phyloP scores from a whole-genome alignment of 2,113 vertebrate species.

The Actenoides lindsayi region DNA sequence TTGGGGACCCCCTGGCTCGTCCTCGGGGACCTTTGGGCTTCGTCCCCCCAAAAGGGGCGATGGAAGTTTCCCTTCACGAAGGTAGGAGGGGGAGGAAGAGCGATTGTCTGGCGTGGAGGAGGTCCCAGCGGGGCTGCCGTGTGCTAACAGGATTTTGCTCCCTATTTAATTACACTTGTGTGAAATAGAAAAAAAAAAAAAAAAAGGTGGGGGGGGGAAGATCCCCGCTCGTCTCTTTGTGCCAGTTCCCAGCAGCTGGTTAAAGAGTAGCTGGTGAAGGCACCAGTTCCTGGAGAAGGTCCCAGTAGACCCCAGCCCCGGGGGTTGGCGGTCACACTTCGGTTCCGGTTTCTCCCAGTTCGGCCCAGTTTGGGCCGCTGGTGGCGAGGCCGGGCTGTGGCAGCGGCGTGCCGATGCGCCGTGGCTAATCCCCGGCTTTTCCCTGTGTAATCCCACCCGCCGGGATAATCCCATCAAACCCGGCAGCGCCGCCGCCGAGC shows the following conservation, averaged over 20 bases:
- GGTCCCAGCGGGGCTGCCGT: slow-evolving; percentile 16
- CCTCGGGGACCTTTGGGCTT: accelerated
- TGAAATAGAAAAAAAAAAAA: not conserved
- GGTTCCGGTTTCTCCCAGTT: not conserved
- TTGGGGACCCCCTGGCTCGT: accelerated
- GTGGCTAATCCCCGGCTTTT: not conserved
- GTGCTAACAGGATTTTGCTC: slow-evolving; percentile 38
- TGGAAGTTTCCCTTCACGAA: not conserved
- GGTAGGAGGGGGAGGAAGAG: not conserved
- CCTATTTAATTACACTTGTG: slow-evolving; percentile 59
- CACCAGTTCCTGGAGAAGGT: accelerated
- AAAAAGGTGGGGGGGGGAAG: not conserved
- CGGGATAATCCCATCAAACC: slow-evolving; percentile 48
- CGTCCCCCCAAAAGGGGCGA: accelerated
- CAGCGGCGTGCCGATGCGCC: not conserved
- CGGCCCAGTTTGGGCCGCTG: not conserved
- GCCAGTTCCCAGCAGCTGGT: not conserved
- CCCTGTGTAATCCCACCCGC: not conserved
- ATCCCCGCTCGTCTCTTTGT: not conserved
- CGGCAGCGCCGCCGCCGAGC: not conserved
- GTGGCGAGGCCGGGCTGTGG: accelerated
- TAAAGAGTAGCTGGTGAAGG: not conserved
- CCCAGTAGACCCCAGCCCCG: not conserved
- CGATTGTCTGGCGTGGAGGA: not conserved
- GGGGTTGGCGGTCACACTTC: not conserved